Base-by-base conservation (phyloP, 2,113 vertebrate species). In the Forbesichthys agassizii region DNA sequence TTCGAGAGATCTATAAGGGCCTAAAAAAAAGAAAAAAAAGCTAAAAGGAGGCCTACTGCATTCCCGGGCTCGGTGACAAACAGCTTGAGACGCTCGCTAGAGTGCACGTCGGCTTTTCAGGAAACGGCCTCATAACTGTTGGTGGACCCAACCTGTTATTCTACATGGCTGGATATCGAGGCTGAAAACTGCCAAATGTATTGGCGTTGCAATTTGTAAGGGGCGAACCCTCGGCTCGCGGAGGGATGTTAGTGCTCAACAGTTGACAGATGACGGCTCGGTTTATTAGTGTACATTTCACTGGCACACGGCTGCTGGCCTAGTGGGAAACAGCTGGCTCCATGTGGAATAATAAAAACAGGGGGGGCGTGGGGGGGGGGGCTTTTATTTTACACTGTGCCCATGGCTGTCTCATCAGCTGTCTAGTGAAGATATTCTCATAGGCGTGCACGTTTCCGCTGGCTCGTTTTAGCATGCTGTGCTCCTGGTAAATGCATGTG, bases 41-140 rank as follows among this genome's bases (percentile, higher is more conserved):
- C 61, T 85, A 84, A 64, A 64, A 84, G 74, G 84, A 87, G 85
- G 81, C 63, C 78, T 58, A 71, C 71, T 63, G 75, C 67, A 81
- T 81, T 27, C 82, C 82, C 61, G 70, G 82, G 85, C 77, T 77
- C 74, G 77, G 87, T 86, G 84, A 90, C 88, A 89, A 92, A 90
- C 86, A 89, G 81, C 84, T 84, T 61, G 64, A 86, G 83, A 84
- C 71, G 48, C 69, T 81, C 72, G 63, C 69, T 74, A 18, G 68
- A 88, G 87, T 80, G 79, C 69, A 71, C n/a, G 27, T 27, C 58
- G 74, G 77, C 69, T 76, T 78, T 80, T 83, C 75, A 84, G 63
- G 71, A 86, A 87, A 86, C 75, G 70, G 74, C 85, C 87, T 80
- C 81, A 78, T 88, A 88, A 85, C 81, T 53, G 82, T 78, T 84